Base-by-base conservation (phyloP, 2,113 vertebrate species). In the Thinocorus orbignyianus region DNA sequence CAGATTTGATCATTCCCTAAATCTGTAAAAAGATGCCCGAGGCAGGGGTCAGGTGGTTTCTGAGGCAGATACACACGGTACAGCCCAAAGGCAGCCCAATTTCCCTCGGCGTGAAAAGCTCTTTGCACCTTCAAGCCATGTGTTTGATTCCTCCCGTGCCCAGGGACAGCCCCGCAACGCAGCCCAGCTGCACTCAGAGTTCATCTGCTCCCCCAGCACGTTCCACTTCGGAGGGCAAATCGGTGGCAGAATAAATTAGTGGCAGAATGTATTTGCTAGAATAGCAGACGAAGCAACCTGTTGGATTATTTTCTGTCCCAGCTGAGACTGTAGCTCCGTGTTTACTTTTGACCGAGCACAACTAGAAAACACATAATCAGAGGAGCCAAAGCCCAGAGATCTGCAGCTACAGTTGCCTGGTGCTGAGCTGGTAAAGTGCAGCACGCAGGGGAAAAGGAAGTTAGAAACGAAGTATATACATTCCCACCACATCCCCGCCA, bases 151-250 rank as follows among this genome's bases (percentile, higher is more conserved):
- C 26, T 11, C 60, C 17, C 42, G 25, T 55, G 42, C 2, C 0
- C 1, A 39, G 0, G 44, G 54, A 8, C 55, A 64, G 66, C 35
- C 41, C 48, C 13, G 89, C 23, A 55, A 17, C 25, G 4, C 76
- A 18, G 35, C 35, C 0, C 3, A 68, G 31, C 23, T 15, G 7
- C 81, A 3, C 31, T 11, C 41, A 0, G 6, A 26, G 37, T 4
- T 48, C 66, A 10, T 17, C 23, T 48, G 8, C 18, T 52, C 71
- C 41, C 57, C 7, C 9, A 2, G 39, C 1, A 14, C 6, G 7
- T 86, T 42, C 78, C 66, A 33, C 28, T n/a, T 4, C 30, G 30
- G 44, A 76, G 66, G 52, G 58, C 8, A 4, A 52, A 82, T n/a
- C 2, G 3, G 65, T 30, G 52, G 65, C 83, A 93, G 37, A 84